These are phyloP conservation scores for Cairina moschata DNA, from an alignment of 2,113 vertebrate species.

Conservation along the genomic window DNA sequence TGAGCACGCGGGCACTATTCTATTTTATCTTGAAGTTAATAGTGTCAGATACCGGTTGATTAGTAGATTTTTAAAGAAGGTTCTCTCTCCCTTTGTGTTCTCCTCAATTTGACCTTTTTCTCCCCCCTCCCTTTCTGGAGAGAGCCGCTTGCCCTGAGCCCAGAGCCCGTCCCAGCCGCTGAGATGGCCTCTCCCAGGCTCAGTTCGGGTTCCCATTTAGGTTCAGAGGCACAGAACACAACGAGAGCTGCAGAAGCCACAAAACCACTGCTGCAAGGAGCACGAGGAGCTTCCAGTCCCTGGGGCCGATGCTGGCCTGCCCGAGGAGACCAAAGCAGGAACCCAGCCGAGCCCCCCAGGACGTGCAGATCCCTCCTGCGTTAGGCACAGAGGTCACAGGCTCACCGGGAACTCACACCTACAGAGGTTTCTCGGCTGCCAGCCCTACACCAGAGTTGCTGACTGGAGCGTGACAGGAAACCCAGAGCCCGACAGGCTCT, in stretches of 20 bases:
- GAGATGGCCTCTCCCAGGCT: not conserved
- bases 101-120: not conserved
- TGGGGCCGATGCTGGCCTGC: not conserved
- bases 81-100: accelerated
- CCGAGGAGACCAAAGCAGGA: not conserved
- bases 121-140: no score
- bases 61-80: not conserved
- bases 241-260: not conserved
- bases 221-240: not conserved
- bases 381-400: not conserved
- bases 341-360: not conserved
- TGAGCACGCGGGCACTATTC: accelerated
- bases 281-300: not conserved
- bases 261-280: not conserved
- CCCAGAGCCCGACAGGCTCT: not conserved
- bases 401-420: not conserved
- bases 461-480: accelerated
- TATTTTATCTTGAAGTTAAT: not conserved
- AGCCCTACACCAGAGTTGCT: not conserved
- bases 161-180: not conserved
- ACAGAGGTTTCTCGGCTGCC: not conserved
- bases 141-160: accelerated
- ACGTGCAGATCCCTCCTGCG: not conserved
- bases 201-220: not conserved
- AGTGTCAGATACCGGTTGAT: accelerated